These are phyloP conservation scores for Epinephelus fuscoguttatus DNA, from an alignment of 2,113 vertebrate genomes.

Conservation along the genomic window DNA sequence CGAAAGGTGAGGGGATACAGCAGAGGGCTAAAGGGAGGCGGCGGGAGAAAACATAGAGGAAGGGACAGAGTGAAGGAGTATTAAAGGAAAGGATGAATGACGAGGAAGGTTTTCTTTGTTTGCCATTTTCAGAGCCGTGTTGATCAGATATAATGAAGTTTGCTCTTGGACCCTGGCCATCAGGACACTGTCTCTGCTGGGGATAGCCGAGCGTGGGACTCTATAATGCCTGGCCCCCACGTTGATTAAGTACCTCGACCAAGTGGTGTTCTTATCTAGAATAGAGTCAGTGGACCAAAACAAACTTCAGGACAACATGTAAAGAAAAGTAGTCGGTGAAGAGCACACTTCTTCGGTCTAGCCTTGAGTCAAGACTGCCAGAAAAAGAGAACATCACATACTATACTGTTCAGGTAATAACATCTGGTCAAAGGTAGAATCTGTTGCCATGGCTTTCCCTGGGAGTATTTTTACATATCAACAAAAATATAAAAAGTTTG, in stretches of 20 bases:
- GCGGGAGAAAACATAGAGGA: conserved; percentile 17
- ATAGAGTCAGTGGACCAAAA: background rate
- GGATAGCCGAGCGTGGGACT: conserved; percentile 12
- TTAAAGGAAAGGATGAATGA: conserved; percentile 20
- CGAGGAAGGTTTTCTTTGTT: conserved; percentile 16
- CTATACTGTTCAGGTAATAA: background rate
- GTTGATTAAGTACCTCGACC: conserved; percentile 32
- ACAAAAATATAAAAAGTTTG: background rate
- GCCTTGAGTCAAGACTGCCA: background rate
- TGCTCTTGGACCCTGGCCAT: background rate
- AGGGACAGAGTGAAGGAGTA: background rate
- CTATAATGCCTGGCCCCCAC: background rate
- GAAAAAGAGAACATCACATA: background rate
- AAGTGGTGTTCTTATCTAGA: conserved; percentile 19
- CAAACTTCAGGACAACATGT: background rate
- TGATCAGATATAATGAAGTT: conserved; percentile 24
- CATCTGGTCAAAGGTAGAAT: background rate
- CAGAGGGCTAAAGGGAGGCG: conserved; percentile 26
- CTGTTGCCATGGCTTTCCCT: background rate
- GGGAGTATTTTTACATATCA: background rate
- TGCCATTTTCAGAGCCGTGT: background rate
- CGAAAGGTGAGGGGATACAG: conserved; percentile 68
- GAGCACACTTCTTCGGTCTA: background rate
- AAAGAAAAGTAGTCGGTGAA: background rate
- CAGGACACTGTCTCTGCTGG: conserved; percentile 6